phyloP scores from a whole-genome alignment of 1,140 invertebrate genomes.

The Bombus confusus region DNA sequence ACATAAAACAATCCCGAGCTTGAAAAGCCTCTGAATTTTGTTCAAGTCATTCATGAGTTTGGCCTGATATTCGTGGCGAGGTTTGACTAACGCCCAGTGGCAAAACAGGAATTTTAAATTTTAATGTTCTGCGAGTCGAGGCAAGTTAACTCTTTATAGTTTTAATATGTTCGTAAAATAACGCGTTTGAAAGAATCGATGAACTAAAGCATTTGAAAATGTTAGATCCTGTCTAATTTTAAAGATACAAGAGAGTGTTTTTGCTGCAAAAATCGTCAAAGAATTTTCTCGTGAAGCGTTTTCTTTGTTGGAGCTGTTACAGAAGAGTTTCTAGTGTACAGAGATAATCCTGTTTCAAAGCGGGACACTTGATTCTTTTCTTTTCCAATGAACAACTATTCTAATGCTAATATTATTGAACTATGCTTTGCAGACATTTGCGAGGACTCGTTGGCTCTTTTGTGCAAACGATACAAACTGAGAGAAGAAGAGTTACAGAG shows the following conservation, averaged over 20 bases:
- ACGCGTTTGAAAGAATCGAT: too few relatives aligned
- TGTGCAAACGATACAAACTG: background rate
- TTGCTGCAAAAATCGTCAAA: background rate
- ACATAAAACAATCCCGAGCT: background rate
- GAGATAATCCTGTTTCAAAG: background rate
- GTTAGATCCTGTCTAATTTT: too few relatives aligned
- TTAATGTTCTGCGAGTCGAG: background rate
- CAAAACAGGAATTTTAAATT: too few relatives aligned
- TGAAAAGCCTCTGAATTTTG: background rate
- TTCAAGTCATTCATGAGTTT: background rate
- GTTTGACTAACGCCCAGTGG: background rate
- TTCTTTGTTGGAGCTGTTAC: background rate
- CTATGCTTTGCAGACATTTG: conserved; percentile 19
- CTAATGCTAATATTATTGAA: too few relatives aligned
- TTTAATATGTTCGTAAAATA: too few relatives aligned
- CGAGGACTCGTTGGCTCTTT: conserved; percentile 19
- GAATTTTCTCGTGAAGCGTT: background rate
- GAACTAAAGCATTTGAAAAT: too few relatives aligned
- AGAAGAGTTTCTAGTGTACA: background rate
- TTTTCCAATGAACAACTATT: too few relatives aligned
- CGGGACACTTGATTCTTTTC: background rate
- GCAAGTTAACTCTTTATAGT: too few relatives aligned
- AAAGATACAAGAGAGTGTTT: too few relatives aligned
- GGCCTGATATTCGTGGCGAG: background rate
- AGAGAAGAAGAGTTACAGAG: background rate